Percentiles rank a stretch among this genome's conserved stretches.
These are phyloP conservation scores for Protobothrops flavoviridis DNA, from an alignment of 2,113 vertebrate genomes.

Conservation along the genomic window DNA sequence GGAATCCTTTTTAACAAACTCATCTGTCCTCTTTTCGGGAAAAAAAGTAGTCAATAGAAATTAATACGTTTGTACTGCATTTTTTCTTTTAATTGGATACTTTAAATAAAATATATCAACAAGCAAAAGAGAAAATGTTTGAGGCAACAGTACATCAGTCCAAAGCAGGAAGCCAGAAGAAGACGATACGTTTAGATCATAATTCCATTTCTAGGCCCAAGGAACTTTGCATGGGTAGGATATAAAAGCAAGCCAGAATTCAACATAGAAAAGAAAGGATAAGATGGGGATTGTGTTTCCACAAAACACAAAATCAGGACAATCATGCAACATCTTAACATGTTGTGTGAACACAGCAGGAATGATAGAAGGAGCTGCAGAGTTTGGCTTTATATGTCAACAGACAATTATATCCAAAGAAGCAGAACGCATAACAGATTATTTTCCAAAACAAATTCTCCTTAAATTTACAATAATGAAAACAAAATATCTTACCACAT, in stretches of 20 bases:
- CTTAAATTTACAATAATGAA: neutral
- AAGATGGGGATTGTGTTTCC: neutral
- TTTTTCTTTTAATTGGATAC: too few relatives aligned
- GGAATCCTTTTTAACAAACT: too few relatives aligned
- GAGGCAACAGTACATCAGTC: too few relatives aligned
- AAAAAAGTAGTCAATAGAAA: too few relatives aligned
- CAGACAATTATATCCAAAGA: neutral
- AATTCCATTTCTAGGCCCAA: neutral
- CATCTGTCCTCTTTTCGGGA: too few relatives aligned
- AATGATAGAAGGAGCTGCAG: neutral
- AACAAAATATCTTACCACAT: neutral
- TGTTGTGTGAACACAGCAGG: neutral
- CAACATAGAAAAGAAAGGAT: neutral
- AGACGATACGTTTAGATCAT: neutral
- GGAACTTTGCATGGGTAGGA: neutral
- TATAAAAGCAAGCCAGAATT: neutral
- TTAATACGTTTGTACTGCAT: too few relatives aligned
- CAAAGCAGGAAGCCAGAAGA: too few relatives aligned
- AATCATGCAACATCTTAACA: neutral
- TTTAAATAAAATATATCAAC: too few relatives aligned
- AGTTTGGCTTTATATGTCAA: neutral
- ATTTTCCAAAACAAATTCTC: neutral
- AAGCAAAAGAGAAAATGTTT: too few relatives aligned
- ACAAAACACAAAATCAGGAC: neutral
- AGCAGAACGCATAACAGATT: neutral